Base-by-base conservation (phyloP, 2,888 invertebrate species). In the Hoplodrina ambigua region DNA sequence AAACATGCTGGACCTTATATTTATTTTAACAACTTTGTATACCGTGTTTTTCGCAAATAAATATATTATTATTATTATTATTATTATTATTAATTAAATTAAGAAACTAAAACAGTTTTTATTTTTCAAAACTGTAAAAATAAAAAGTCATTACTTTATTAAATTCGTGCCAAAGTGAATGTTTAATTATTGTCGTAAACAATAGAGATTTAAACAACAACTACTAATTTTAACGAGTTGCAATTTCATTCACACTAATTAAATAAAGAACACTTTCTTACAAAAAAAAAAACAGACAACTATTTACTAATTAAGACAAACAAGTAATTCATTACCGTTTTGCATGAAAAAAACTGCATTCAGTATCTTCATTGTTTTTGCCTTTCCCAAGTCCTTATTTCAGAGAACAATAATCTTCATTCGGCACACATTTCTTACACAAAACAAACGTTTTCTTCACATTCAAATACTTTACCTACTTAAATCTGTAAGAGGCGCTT, bases 181-280 rank as follows among this genome's bases (percentile, higher is more conserved):
- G 11, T 37, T 15, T 5, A n/a, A 10, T 56, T 69, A 15, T n/a
- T 56, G 67, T 33, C 8, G 37, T n/a, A 74, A 74, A 78, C 68
- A 79, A 79, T 73, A 46, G n/a, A 7, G 53, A 44, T 55, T 59
- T 62, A 52, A 17, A 52, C 11, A 44, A 54, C 44, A 60, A 54
- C 57, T 33, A 61, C 19, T 19, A 44, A 25, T 33, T 50, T 46
- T 44, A 53, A 66, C 49, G 44, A 49, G 30, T 33, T 20, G 10
- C 44, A 37, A 44, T 57, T 64, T 19, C 33, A 57, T 54, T 73
- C 41, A 55, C 37, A 73, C 58, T 50, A 66, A 54, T 44, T 61
- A 64, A 59, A 62, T 44, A 59, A 73, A 57, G 44, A 46, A 11
- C 13, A 52, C 71, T 72, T 78, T 72, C 56, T 25, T 50, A 53